Percentiles rank a stretch among this genome's conserved stretches.
These are phyloP conservation scores for Apamea crenata DNA, from an alignment of 2,888 invertebrate genomes.

Conservation along the genomic window DNA sequence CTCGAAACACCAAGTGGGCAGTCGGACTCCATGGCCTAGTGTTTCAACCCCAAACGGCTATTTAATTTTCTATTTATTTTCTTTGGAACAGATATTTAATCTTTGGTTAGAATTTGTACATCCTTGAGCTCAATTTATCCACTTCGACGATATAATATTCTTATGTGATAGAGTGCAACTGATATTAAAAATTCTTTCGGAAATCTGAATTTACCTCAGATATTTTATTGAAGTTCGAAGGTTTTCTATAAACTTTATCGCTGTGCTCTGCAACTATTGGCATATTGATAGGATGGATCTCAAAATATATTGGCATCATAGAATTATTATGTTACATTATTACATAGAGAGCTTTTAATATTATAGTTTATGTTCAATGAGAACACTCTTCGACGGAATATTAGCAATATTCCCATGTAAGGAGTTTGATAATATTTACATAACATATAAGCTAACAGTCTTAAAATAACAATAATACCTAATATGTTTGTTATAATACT, in stretches of 20 bases:
- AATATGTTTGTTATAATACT: too few relatives aligned
- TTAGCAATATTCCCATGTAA: neutral
- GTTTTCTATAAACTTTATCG: conserved; percentile 14
- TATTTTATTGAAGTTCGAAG: conserved; percentile 17
- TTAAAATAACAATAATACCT: too few relatives aligned
- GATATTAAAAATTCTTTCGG: conserved; percentile 42
- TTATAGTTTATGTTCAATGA: neutral
- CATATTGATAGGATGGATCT: neutral
- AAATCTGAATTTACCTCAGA: conserved; percentile 16
- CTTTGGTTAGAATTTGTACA: conserved; percentile 5
- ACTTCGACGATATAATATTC: conserved; percentile 9
- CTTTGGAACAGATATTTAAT: conserved; percentile 6
- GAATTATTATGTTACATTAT: neutral
- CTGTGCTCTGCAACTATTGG: conserved; percentile 1
- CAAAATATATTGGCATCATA: neutral
- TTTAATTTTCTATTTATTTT: neutral
- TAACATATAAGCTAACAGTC: neutral
- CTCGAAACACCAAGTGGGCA: neutral
- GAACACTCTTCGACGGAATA: neutral
- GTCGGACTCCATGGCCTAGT: too few relatives aligned
- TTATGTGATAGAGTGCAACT: conserved; percentile 13
- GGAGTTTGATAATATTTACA: neutral
- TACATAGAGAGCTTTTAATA: neutral
- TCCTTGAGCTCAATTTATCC: conserved; percentile 25
- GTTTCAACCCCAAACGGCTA: neutral